Conservation (phyloP, 2,113 vertebrate genomes). For the Clarias batrachus region DNA sequence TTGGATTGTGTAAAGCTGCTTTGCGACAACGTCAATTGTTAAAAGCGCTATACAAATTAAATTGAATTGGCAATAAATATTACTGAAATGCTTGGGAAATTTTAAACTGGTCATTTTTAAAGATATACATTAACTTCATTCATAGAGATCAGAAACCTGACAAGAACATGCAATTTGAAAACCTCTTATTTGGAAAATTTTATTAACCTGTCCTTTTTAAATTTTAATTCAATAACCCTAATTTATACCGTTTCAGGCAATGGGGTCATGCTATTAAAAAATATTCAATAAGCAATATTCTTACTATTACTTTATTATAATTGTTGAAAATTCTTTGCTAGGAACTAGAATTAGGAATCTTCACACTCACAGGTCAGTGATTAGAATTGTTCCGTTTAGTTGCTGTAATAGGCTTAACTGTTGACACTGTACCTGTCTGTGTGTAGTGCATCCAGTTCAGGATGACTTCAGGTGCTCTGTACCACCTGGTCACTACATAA, state of each 20-base stretch:
- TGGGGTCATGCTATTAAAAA: background rate
- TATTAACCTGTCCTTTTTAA: too few species aligned
- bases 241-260: background rate
- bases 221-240: too few species aligned
- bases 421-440: conserved; percentile 81
- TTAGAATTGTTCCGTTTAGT: background rate
- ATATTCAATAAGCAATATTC: background rate
- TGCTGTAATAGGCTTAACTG: background rate
- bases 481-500: conserved; percentile 97
- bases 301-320: background rate
- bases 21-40: too few species aligned
- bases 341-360: background rate
- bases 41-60: too few species aligned
- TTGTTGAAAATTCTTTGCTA: background rate
- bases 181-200: too few species aligned
- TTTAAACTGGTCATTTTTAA: too few species aligned
- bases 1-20: too few species aligned
- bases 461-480: conserved; percentile 95
- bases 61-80: too few species aligned
- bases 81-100: too few species aligned
- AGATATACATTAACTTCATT: too few species aligned
- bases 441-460: conserved; percentile 98
- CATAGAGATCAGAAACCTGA: too few species aligned
- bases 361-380: background rate
- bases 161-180: too few species aligned